A percentile compares a stretch with the other conserved stretches of the same genome.
These are phyloP conservation scores for Trachelus troglodyta DNA, from an alignment of 2,888 invertebrate species.

Conservation along the genomic window DNA sequence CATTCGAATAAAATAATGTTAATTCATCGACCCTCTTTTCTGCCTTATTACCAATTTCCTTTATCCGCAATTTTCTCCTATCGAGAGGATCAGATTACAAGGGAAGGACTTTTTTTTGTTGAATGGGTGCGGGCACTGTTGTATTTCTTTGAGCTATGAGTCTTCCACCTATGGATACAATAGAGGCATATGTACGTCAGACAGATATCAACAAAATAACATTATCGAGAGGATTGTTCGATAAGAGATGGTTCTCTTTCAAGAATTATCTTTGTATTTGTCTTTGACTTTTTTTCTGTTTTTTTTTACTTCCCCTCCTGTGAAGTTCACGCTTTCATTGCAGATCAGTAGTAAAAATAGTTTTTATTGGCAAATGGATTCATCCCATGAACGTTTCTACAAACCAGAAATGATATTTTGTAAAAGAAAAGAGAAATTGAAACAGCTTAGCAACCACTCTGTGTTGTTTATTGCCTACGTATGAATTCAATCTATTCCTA, in stretches of 20 bases:
- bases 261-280: background rate
- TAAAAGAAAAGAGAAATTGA: background rate
- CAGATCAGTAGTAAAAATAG: background rate
- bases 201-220: background rate
- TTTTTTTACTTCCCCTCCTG: background rate
- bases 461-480: background rate
- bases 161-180: background rate
- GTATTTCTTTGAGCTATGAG: background rate
- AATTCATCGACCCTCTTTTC: background rate
- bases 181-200: background rate
- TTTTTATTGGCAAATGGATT: background rate
- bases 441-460: background rate
- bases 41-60: background rate
- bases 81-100: background rate
- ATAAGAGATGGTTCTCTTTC: background rate
- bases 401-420: background rate
- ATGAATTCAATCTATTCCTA: background rate
- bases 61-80: background rate
- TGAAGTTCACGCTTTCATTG: background rate
- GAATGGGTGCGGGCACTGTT: background rate
- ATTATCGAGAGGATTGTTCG: background rate
- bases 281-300: background rate
- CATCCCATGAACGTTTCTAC: background rate
- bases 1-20: background rate
- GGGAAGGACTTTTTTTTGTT: background rate